A percentile compares a stretch with the other conserved stretches of the same genome.
These are phyloP conservation scores for Hydropsyche tenuis DNA, from an alignment of 1,140 invertebrate genomes.

Conservation along the genomic window DNA sequence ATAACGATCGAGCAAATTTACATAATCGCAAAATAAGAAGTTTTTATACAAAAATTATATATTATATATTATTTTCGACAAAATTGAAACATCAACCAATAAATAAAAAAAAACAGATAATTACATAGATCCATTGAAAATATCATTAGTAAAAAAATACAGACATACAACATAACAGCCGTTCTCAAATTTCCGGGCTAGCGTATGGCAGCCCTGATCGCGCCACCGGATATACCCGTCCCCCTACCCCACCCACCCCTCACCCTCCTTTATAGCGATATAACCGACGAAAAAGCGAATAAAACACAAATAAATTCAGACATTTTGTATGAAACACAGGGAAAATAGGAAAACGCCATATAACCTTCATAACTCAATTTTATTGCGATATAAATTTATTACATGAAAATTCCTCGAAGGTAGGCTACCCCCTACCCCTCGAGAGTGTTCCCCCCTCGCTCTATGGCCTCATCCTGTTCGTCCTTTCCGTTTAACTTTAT, in stretches of 20 bases:
- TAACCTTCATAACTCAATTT: conserved; percentile 52
- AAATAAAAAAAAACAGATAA: too few relatives aligned
- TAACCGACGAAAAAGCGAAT: conserved; percentile 50
- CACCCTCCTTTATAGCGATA: conserved; percentile 45
- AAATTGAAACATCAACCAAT: too few relatives aligned
- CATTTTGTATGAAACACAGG: conserved; percentile 51
- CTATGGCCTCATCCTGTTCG: background rate
- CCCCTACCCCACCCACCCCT: background rate
- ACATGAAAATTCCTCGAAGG: conserved; percentile 51
- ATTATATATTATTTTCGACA: too few relatives aligned
- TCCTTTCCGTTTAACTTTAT: conserved; percentile 34
- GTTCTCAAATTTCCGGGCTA: too few relatives aligned
- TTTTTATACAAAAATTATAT: too few relatives aligned
- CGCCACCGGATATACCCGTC: too few relatives aligned
- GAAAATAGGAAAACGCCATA: conserved; percentile 51
- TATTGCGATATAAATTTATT: conserved; percentile 51
- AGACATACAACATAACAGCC: too few relatives aligned
- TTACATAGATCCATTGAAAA: too few relatives aligned
- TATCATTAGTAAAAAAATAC: too few relatives aligned
- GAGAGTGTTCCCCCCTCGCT: background rate
- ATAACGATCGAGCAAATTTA: too few relatives aligned
- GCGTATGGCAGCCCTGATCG: too few relatives aligned
- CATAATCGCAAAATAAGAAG: too few relatives aligned
- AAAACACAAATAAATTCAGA: conserved; percentile 51
- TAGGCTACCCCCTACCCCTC: background rate